Conservation (phyloP, 2,113 vertebrate species). For the Oxyruncus cristatus region DNA sequence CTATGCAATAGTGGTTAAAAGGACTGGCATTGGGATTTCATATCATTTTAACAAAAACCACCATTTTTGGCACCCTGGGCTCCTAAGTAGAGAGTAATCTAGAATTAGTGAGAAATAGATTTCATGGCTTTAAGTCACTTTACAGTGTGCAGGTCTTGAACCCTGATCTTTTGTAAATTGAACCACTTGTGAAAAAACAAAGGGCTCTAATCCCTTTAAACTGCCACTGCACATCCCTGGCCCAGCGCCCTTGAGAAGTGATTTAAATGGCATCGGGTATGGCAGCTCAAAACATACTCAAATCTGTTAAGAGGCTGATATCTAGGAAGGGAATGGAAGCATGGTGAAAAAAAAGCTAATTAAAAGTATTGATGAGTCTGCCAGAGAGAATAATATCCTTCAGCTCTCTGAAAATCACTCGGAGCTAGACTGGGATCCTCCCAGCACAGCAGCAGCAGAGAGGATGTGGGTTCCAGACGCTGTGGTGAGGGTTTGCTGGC, state of each 20-base stretch:
- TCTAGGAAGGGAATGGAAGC: slow-evolving; percentile 15
- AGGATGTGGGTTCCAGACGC: background rate
- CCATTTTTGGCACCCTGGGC: slow-evolving; percentile 66
- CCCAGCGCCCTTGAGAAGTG: slow-evolving; percentile 59
- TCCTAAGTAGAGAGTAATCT: slow-evolving; percentile 71
- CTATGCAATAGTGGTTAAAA: background rate
- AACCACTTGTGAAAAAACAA: slow-evolving; percentile 72
- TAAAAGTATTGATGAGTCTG: slow-evolving; percentile 63
- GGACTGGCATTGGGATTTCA: slow-evolving; percentile 57
- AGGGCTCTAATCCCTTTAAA: slow-evolving; percentile 70
- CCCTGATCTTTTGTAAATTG: slow-evolving; percentile 72
- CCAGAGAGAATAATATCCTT: slow-evolving; percentile 41
- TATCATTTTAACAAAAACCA: slow-evolving; percentile 63
- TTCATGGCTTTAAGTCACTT: slow-evolving; percentile 73
- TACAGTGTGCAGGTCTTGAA: slow-evolving; percentile 68
- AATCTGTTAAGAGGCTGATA: slow-evolving; percentile 50
- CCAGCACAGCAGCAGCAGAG: accelerated
- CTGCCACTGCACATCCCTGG: slow-evolving; percentile 67
- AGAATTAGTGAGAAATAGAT: slow-evolving; percentile 73
- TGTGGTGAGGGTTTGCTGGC: accelerated
- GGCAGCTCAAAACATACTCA: slow-evolving; percentile 47
- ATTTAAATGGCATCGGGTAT: slow-evolving; percentile 56
- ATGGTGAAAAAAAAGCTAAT: slow-evolving; percentile 24
- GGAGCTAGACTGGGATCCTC: background rate
- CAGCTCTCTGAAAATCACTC: slow-evolving; percentile 11